Evolutionary conservation across 2,888 invertebrate genomes (phyloP), one percentile per base, ranked within the genome.

Genomic region (Ormyrus thymus): DNA sequence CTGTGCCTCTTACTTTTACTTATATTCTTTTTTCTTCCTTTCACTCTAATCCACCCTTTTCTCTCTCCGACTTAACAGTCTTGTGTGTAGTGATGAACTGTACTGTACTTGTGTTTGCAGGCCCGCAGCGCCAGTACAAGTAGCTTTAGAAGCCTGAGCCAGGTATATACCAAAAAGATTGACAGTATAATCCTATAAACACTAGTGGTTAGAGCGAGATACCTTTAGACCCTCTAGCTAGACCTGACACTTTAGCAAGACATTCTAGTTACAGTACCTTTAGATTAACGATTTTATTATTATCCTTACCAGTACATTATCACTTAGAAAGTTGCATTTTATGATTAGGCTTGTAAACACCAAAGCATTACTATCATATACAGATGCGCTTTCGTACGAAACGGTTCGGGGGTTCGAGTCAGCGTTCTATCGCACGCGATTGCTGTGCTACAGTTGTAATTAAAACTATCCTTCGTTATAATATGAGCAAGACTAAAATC

Each of bases 111-210:
- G 88, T 90, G 88, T 93, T 95, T 94, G 90, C 95, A 95, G 95
- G 95, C 95, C 91, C 94, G 95, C 93, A 95, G 95, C 93, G 95
- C 95, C 92, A 95, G 95, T 93, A 95, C 95, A 92, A 94, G 94
- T 95, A 95, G 95, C 94, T 95, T 95, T 95, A 95, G 95, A 94
- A 95, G 95, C 93, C 93, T 95, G 90, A 95, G 95, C 93, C 95
- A 95, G 95, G 95, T 95, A 95, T 91, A 89, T 87, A 89, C 83
- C 78, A 88, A 85, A 85, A 86, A 82, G 84, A 87, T 84, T 86
- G 84, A 85, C 82, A 83, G 84, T 82, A 82, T 80, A 69, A 73
- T 81, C 69, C 68, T 74, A 43, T 69, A 68, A 78, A 72, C 45
- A 62, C 55, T 81, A 81, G 72, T 62, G 61, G 56, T 58, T 76